Evolutionary conservation across 2,888 invertebrate genomes (phyloP), one percentile per base, ranked within the genome.

Genomic region (Agriopis marginaria): DNA sequence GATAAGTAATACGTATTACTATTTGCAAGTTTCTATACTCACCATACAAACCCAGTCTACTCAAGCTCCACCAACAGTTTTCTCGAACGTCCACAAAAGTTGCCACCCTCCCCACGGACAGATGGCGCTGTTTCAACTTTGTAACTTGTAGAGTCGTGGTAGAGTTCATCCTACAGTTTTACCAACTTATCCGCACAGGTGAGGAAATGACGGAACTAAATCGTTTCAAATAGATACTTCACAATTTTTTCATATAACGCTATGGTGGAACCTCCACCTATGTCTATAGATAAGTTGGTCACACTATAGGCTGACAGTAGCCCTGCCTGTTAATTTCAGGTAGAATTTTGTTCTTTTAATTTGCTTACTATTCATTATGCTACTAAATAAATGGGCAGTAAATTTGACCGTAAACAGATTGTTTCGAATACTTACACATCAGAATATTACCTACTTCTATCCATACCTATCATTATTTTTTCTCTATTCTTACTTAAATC

Each of bases 51-150:
- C 32, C 45, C 32, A 32, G 32, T 12, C n/a, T 45, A 55, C 63
- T n/a, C 47, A 40, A 60, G 59, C 66, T 60, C 66, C 50, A 11
- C 44, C 45, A 65, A 51, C 32, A 42, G 17, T 12, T 39, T 12
- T 10, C 7, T 42, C 58, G 10, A n/a, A 40, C 12, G 51, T 61
- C 32, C n/a, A 11, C n/a, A 14, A 54, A 61, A 63, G 69, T 70
- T 72, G 62, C 39, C 4, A 14, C 11, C 49, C 11, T 17, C 39
- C 42, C 11, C 23, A 45, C 32, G 56, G 58, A 61, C 65, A 77
- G 77, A 76, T 77, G 77, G 76, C 77, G 75, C 65, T 76, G 14
- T 63, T 59, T 47, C 9, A 39, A 51, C 42, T 63, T 51, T 47
- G 1, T 7, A 42, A 12, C 10, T 10, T 14, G 42, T 17, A 10